A percentile compares a stretch with the other conserved stretches of the same genome.
phyloP scores from a whole-genome alignment of 2,113 vertebrate genomes.

The Anhinga rufa region DNA sequence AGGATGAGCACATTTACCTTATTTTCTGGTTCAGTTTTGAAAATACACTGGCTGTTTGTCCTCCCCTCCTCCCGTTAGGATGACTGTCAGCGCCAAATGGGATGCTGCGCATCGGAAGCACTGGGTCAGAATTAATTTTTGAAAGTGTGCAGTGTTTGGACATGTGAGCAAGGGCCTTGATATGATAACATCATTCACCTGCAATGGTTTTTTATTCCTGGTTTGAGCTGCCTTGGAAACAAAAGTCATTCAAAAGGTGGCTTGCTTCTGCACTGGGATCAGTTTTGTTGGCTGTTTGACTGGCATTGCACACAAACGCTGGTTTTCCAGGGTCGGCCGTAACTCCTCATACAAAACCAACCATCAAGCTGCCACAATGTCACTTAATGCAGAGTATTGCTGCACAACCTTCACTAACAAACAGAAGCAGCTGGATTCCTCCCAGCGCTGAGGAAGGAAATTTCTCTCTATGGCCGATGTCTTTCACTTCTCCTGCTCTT shows the following conservation, averaged over 20 bases:
- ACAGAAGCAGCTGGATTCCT: background rate
- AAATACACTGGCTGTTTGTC: background rate
- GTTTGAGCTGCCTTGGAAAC: background rate
- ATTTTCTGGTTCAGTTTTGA: background rate
- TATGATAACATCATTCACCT: rapidly evolving
- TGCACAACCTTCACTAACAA: background rate
- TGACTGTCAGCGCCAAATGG: background rate
- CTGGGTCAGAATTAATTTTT: background rate
- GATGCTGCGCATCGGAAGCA: background rate
- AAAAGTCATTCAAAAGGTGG: background rate
- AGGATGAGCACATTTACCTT: background rate
- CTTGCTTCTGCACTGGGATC: background rate
- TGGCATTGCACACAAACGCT: background rate
- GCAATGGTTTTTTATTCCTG: background rate
- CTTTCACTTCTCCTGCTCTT: conserved; percentile 27
- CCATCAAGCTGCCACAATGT: rapidly evolving
- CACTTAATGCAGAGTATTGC: background rate
- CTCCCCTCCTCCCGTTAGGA: background rate
- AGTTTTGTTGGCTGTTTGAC: background rate
- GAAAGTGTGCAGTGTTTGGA: background rate
- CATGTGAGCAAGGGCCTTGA: background rate
- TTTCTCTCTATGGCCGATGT: background rate
- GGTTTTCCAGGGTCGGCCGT: background rate
- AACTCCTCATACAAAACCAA: background rate
- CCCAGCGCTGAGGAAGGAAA: background rate